A percentile compares a stretch with the other conserved stretches of the same genome.
Evolutionary conservation across 2,888 invertebrate species (phyloP).

Genomic region (Sinhomidia bicolor): DNA sequence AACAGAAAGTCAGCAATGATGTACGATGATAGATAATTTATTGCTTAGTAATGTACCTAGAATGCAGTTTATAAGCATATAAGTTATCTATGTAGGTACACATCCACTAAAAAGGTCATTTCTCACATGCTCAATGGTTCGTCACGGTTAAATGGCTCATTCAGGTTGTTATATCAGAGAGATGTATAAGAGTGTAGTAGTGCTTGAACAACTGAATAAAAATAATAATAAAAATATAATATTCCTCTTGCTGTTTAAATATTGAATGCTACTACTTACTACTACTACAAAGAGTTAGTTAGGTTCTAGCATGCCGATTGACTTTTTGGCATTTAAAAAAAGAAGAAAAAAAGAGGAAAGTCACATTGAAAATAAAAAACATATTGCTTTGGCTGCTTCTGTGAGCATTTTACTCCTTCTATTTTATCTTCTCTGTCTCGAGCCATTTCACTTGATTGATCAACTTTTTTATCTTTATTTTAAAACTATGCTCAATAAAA

Average conservation of each 20-base stretch:
- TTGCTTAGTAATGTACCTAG: too few relatives aligned
- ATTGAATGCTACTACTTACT: neutral
- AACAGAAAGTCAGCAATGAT: neutral
- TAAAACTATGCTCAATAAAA: neutral
- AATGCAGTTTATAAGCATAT: too few relatives aligned
- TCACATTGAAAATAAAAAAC: neutral
- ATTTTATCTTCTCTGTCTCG: neutral
- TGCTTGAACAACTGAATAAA: neutral
- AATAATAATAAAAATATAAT: too few relatives aligned
- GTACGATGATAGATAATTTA: neutral
- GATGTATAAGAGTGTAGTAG: too few relatives aligned
- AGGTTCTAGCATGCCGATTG: neutral
- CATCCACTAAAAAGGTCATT: constrained; percentile 4
- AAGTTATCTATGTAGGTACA: too few relatives aligned
- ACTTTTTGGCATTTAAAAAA: too few relatives aligned
- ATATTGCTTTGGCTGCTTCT: too few relatives aligned
- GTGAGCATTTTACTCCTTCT: neutral
- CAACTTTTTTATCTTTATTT: neutral
- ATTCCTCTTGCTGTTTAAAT: too few relatives aligned
- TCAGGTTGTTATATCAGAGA: neutral
- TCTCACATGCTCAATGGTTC: neutral
- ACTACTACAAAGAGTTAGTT: neutral
- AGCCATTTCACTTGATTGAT: constrained; percentile 22
- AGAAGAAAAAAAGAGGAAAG: neutral
- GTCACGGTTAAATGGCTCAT: neutral